Base-by-base conservation (phyloP, 2,113 vertebrate genomes). In the Genyomyrus donnyi region DNA sequence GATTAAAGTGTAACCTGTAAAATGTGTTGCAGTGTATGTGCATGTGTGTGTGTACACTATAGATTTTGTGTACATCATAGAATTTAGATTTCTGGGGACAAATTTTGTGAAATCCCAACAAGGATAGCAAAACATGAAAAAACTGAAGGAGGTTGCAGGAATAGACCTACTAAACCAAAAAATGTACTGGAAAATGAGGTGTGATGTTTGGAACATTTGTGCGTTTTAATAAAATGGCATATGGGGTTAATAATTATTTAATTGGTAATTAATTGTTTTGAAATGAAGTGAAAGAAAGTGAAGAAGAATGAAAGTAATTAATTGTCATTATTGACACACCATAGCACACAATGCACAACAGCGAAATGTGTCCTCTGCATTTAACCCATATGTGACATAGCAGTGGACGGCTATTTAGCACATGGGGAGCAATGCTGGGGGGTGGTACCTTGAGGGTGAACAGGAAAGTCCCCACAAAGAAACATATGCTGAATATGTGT, bases 1-100 rank as follows among this genome's bases (percentile, higher is more conserved):
- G 35, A 87, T 87, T 56, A 87, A 87, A 87, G 48, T 27, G 31
- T 56, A 87, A 42, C 86, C 50, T 52, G 19, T 87, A 87, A 58
- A 87, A 52, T 52, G 49, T 53, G 17, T 39, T 31, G 11, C 86
- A 39, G n/a, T 15, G 27, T 27, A 4, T 66, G 9, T 27, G 85
- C 19, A 13, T 87, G 86, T 87, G 27, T 58, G n/a, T 53, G 27
- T 56, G 15, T 17, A 19, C 17, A 80, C 31, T 35, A 42, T 42
- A 80, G 15, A 80, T 80, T 19, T 80, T 42, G 35, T 39, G 39
- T 39, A 39, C 3, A 39, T 39, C 39, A 39, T 39, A 39, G 39
- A 39, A 39, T 39, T 39, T 35, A 5, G 5, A 42, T 42, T 77
- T 70, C 10, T 31, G 62, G 62, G 9, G 62, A 66, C n/a, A 66